These are phyloP conservation scores for Limnephilus lunatus DNA, from an alignment of 2,888 invertebrate genomes.

Conservation along the genomic window DNA sequence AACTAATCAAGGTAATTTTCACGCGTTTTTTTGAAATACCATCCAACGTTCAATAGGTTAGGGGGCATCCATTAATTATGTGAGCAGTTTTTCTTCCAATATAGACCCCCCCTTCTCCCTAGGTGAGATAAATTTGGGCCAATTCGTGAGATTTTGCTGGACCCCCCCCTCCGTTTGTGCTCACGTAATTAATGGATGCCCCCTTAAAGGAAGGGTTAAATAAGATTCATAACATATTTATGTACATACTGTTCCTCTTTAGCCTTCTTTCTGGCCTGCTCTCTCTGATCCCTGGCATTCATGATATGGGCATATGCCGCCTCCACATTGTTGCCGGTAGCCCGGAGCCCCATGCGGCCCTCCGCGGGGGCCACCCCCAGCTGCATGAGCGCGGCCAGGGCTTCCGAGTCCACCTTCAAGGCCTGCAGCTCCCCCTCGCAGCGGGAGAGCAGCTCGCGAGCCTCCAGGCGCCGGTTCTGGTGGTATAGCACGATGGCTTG, in stretches of 20 bases:
- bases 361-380: conserved; percentile 82
- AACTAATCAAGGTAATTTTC: too few species aligned
- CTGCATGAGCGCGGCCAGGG: conserved; percentile 71
- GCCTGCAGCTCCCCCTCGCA: conserved; percentile 82
- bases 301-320: conserved; percentile 80
- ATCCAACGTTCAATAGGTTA: too few species aligned
- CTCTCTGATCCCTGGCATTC: conserved; percentile 76
- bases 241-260: conserved; percentile 70
- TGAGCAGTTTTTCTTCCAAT: too few species aligned
- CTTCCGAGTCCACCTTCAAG: conserved; percentile 69
- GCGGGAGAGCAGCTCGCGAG: conserved; percentile 78
- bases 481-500: conserved; percentile 89
- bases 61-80: too few species aligned
- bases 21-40: too few species aligned
- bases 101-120: too few species aligned
- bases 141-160: too few species aligned
- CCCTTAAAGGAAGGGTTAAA: not conserved
- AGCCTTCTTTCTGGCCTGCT: conserved; percentile 74
- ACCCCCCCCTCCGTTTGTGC: too few species aligned
- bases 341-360: conserved; percentile 84
- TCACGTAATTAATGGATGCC: too few species aligned
- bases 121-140: too few species aligned
- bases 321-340: conserved; percentile 78
- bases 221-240: not conserved
- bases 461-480: conserved; percentile 82